Conservation (phyloP, 37 sponge, comb jelly and placozoan species). For the Eunapius fragilis region DNA sequence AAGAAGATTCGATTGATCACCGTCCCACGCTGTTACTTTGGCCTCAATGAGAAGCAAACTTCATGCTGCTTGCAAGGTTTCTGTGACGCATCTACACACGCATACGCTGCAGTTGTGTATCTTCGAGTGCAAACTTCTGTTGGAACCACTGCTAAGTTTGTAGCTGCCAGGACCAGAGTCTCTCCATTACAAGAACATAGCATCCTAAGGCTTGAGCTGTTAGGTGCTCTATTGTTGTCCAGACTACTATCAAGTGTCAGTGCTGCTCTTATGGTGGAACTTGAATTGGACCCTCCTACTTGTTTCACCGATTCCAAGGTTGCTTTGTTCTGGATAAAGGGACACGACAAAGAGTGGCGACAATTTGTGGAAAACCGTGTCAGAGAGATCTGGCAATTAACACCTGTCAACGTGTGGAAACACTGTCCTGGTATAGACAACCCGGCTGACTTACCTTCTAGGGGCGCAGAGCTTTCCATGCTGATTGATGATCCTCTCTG, state of each 20-base stretch:
- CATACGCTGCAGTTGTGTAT: too few relatives aligned
- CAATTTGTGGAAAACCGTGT: conserved; percentile 47
- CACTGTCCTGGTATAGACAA: conserved; percentile 34
- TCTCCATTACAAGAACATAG: too few relatives aligned
- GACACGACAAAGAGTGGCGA: conserved; percentile 20
- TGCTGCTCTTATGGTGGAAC: conserved; percentile 11
- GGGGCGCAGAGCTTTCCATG: conserved; percentile 3
- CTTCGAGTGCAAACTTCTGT: too few relatives aligned
- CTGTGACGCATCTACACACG: too few relatives aligned
- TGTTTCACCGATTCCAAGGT: conserved; percentile 17
- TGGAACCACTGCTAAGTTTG: too few relatives aligned
- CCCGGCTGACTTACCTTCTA: conserved; percentile 34
- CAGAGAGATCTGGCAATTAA: conserved; percentile 3
- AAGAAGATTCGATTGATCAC: too few relatives aligned
- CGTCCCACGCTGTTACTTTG: too few relatives aligned
- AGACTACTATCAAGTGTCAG: too few relatives aligned
- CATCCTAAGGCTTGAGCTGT: too few relatives aligned
- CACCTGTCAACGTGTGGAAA: conserved; percentile 11
- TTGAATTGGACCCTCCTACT: not conserved
- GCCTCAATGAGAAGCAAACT: not conserved
- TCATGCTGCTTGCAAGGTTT: not conserved
- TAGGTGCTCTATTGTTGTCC: too few relatives aligned
- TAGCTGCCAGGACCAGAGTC: too few relatives aligned
- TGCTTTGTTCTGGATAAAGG: conserved; percentile 28
- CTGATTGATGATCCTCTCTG: conserved; percentile 7